Percentiles rank a stretch among this genome's conserved stretches.
phyloP scores from a whole-genome alignment of 2,797 vertebrate genomes.

The Semotilus atromaculatus region DNA sequence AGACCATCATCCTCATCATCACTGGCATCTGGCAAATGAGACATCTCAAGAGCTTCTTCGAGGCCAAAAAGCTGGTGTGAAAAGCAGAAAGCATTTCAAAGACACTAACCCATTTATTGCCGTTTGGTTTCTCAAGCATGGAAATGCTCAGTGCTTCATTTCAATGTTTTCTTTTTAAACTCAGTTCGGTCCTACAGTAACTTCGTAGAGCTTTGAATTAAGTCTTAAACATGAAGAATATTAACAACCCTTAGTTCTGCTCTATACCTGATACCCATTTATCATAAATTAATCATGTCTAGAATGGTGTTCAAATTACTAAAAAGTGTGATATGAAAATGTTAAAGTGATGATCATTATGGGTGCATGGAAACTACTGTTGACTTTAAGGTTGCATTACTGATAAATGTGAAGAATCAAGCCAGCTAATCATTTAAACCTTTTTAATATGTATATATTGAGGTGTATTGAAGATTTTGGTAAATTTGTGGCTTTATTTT shows the following conservation, averaged over 20 bases:
- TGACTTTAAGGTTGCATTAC: not conserved
- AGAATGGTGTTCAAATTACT: not conserved
- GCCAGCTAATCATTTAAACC: not conserved
- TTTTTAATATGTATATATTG: conserved; percentile 11
- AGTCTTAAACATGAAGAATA: not conserved
- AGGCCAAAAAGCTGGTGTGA: conserved; percentile 94
- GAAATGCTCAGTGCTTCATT: not conserved
- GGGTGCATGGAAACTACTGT: conserved; percentile 23
- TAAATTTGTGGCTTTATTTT: not conserved
- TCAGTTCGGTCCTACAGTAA: not conserved
- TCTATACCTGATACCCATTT: not conserved
- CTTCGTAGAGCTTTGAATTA: not conserved
- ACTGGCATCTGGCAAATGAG: conserved; percentile 97
- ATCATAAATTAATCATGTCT: not conserved
- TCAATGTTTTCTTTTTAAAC: not conserved
- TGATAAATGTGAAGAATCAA: conserved; percentile 11
- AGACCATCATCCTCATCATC: conserved; percentile 92
- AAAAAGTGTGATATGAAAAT: not conserved
- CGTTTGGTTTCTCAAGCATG: not conserved
- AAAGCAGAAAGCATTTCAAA: not conserved
- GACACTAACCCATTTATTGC: not conserved
- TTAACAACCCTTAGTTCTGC: not conserved
- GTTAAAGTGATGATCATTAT: not conserved
- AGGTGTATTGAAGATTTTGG: not conserved
- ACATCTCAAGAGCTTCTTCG: conserved; percentile 96